Base-by-base conservation (phyloP, 2,113 vertebrate genomes). In the Piaya cayana region DNA sequence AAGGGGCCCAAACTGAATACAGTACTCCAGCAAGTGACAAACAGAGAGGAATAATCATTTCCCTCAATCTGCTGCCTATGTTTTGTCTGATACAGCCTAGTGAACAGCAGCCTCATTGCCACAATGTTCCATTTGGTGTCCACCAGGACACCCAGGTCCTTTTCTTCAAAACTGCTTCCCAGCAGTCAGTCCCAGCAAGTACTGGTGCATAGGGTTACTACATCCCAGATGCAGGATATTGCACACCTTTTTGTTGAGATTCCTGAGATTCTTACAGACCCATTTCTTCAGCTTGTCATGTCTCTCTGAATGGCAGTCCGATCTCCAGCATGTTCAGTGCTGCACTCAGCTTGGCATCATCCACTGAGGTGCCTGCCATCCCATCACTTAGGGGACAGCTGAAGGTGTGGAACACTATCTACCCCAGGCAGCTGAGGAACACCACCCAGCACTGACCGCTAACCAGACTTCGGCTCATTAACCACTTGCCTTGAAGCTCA, bases 301-400 rank as follows among this genome's bases (percentile, higher is more conserved):
- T 67, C 7, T 72, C 59, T 22, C 72, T 86, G 52, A 65, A 74
- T 1, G 18, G 22, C 52, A 86, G 45, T 29, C 52, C 78, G 27
- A 32, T 22, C 29, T 77, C n/a, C 64, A 88, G 55, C 2, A 7
- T 12, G 21, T 10, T 34, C 83, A 72, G 4, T 29, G 25, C 30
- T 69, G 43, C 45, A 11, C 19, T 69, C 34, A 34, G 53, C 25
- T 10, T 68, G 39, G 36, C 52, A 55, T 32, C 42, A 37, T 32
- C n/a, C 59, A 58, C 5, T 0, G 50, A 65, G 12, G 8, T 32
- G 45, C 25, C 42, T 67, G 63, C 21, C 71, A 80, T 52, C 25
- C 79, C 17, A 0, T 62, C 25, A 0, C 23, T 64, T 3, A 0
- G 34, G 55, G 37, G 76, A 32, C 27, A 8, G 39, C 5, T 58